Evolutionary conservation across 2,113 vertebrate genomes (phyloP).

Genomic region (Sylvia atricapilla): DNA sequence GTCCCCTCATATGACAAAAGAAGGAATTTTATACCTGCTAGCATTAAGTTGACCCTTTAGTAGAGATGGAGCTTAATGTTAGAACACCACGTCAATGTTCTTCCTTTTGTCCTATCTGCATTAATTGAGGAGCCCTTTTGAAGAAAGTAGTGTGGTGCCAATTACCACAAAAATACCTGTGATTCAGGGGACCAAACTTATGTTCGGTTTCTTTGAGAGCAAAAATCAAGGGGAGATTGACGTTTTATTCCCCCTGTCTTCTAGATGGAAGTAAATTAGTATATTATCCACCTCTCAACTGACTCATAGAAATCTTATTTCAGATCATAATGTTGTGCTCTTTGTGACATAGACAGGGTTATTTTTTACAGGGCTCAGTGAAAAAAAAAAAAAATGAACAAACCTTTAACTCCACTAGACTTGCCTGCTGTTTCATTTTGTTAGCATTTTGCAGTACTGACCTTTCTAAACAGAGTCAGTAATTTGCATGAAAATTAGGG

Average conservation of each 20-base stretch:
- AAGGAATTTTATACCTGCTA: not conserved
- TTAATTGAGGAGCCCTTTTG: slow-evolving; percentile 38
- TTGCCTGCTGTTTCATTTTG: not conserved
- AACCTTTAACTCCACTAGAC: not conserved
- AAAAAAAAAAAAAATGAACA: not conserved
- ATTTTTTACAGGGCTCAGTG: not conserved
- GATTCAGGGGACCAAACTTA: slow-evolving; percentile 18
- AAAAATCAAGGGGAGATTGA: slow-evolving; percentile 28
- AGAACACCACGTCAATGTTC: not conserved
- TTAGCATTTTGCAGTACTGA: not conserved
- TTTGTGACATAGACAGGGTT: not conserved
- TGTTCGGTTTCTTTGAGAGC: slow-evolving; percentile 1
- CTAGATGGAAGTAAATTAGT: slow-evolving; percentile 13
- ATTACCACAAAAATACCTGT: slow-evolving; percentile 8
- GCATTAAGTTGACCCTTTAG: not conserved
- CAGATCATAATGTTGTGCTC: slow-evolving; percentile 7
- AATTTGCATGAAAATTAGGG: slow-evolving; percentile 15
- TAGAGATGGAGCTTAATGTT: not conserved
- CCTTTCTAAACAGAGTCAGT: not conserved
- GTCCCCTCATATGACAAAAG: not conserved
- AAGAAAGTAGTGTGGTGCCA: not conserved
- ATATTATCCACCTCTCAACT: slow-evolving; percentile 38
- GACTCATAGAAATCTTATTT: slow-evolving; percentile 54
- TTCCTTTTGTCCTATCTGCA: slow-evolving; percentile 7
- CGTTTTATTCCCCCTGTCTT: not conserved